phyloP scores from a whole-genome alignment of 2,888 invertebrate species.

The Bembecia ichneumoniformis region DNA sequence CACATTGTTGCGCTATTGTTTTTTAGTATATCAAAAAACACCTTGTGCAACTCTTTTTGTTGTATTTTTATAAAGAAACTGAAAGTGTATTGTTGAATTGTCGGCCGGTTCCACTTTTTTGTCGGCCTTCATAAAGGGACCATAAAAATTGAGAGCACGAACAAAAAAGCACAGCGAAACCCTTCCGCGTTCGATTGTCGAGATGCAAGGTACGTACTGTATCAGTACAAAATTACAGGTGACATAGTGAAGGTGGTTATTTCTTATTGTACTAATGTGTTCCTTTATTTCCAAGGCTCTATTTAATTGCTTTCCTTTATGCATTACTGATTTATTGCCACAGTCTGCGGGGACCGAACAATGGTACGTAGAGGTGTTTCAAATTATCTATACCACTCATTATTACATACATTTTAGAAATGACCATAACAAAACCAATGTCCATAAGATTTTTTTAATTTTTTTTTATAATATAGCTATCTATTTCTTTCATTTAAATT shows the following conservation, averaged over 20 bases:
- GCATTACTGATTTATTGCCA: slow-evolving; percentile 60
- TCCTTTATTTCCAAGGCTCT: slow-evolving; percentile 44
- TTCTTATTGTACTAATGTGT: slow-evolving; percentile 55
- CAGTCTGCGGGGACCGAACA: slow-evolving; percentile 25
- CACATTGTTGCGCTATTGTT: slow-evolving; percentile 26
- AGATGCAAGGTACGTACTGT: slow-evolving; percentile 30
- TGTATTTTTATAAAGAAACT: slow-evolving; percentile 64
- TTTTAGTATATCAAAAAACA: slow-evolving; percentile 59
- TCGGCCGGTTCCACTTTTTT: slow-evolving; percentile 38
- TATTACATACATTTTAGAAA: too few relatives aligned
- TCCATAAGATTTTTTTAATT: too few relatives aligned
- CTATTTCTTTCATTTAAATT: too few relatives aligned
- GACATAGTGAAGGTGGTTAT: slow-evolving; percentile 59
- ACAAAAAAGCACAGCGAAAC: slow-evolving; percentile 46
- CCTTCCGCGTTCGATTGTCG: slow-evolving; percentile 61
- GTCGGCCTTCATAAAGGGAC: slow-evolving; percentile 41
- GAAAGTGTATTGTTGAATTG: slow-evolving; percentile 61
- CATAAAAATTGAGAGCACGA: slow-evolving; percentile 64
- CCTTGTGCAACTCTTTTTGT: slow-evolving; percentile 44
- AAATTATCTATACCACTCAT: too few relatives aligned
- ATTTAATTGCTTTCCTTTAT: slow-evolving; percentile 63
- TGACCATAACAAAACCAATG: too few relatives aligned
- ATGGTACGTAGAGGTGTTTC: slow-evolving; percentile 17
- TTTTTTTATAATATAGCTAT: too few relatives aligned
- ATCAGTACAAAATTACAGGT: slow-evolving; percentile 66